These are phyloP conservation scores for Myzus persicae DNA, from an alignment of 1,140 invertebrate species.

Conservation along the genomic window DNA sequence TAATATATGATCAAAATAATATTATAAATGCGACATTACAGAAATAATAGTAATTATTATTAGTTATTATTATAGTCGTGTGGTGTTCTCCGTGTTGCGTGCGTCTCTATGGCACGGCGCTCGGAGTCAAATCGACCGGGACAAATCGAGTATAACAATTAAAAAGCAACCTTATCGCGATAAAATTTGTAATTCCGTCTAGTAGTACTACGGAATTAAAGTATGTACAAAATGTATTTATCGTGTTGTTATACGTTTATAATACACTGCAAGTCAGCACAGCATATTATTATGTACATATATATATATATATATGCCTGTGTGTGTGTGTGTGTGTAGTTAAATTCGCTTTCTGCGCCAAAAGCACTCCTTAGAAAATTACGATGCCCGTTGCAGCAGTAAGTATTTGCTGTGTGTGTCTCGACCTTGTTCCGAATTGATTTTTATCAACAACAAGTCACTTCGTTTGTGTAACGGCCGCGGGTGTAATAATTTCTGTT, in stretches of 20 bases:
- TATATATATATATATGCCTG: neutral
- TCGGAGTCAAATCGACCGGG: neutral
- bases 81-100: neutral
- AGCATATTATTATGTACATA: neutral
- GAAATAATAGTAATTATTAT: neutral
- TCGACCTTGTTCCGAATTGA: constrained; percentile 46
- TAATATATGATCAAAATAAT: neutral
- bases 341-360: neutral
- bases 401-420: neutral
- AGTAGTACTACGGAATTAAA: neutral
- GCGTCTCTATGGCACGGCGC: neutral
- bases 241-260: too few species aligned
- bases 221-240: neutral
- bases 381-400: neutral
- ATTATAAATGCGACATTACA: neutral
- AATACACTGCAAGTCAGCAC: neutral
- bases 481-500: neutral
- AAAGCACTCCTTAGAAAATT: constrained; percentile 20
- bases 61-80: neutral
- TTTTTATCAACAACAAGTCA: constrained; percentile 37
- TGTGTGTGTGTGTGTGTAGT: neutral
- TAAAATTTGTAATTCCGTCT: constrained; percentile 11
- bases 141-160: neutral
- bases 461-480: constrained; percentile 24
- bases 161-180: constrained; percentile 2